A percentile compares a stretch with the other conserved stretches of the same genome.
Conservation (phyloP, 2,797 vertebrate genomes). For the Gobio occitaniae region DNA sequence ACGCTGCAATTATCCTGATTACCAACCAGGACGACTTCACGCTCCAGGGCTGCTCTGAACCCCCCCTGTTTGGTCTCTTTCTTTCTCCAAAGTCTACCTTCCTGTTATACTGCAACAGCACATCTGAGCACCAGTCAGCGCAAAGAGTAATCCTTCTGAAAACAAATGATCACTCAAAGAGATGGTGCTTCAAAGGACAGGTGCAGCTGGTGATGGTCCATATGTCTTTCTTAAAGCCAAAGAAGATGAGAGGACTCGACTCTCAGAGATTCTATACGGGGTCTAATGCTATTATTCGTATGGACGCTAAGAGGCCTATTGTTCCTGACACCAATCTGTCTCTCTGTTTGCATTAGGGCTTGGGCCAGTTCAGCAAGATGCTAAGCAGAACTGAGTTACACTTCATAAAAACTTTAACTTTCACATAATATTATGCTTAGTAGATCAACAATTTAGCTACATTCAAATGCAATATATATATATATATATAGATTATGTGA, state of each 20-base stretch:
- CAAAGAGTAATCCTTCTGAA: constrained; percentile 31
- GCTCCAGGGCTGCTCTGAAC: constrained; percentile 74
- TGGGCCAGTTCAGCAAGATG: constrained; percentile 23
- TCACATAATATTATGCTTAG: not conserved
- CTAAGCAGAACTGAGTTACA: not conserved
- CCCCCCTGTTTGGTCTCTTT: constrained; percentile 68
- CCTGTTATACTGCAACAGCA: constrained; percentile 15
- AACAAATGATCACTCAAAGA: constrained; percentile 33
- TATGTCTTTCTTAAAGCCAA: constrained; percentile 47
- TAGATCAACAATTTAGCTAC: not conserved
- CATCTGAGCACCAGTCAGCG: constrained; percentile 43
- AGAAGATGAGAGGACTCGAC: constrained; percentile 62
- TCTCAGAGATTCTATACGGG: constrained; percentile 74
- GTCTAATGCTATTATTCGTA: constrained; percentile 80
- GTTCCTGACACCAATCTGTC: constrained; percentile 72
- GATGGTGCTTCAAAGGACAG: constrained; percentile 27
- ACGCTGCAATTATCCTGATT: constrained; percentile 81
- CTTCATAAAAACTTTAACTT: not conserved
- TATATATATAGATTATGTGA: too few relatives aligned
- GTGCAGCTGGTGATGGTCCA: constrained; percentile 44
- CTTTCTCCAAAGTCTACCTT: constrained; percentile 50
- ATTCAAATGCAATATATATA: not conserved
- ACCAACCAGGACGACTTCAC: constrained; percentile 66
- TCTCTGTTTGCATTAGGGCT: not conserved
- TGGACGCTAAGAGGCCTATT: constrained; percentile 71